A percentile compares a stretch with the other conserved stretches of the same genome.
phyloP scores from a whole-genome alignment of 1,140 invertebrate genomes.

The Paralvinella palmiformis region DNA sequence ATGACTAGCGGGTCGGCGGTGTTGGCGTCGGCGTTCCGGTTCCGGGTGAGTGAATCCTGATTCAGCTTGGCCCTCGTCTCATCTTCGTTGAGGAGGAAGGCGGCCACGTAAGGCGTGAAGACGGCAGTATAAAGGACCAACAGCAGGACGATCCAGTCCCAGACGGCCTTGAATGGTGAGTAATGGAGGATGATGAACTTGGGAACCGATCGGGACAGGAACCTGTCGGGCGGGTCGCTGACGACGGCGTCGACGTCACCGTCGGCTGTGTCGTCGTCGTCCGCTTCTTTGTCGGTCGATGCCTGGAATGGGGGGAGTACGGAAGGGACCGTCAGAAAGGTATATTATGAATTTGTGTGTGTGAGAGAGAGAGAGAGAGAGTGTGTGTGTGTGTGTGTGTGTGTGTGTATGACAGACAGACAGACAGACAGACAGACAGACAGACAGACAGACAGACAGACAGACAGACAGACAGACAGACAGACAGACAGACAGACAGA shows the following conservation, averaged over 20 bases:
- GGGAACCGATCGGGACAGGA: constrained; percentile 16
- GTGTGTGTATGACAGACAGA: too few species aligned
- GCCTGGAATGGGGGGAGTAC: background rate
- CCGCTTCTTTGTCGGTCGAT: constrained; percentile 5
- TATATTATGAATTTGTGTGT: too few species aligned
- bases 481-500: too few species aligned
- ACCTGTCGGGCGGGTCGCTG: background rate
- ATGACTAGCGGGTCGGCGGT: constrained; percentile 46
- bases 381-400: too few species aligned
- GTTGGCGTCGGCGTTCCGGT: constrained; percentile 31
- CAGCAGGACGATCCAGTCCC: constrained; percentile 97
- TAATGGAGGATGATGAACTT: constrained; percentile 86
- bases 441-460: too few species aligned
- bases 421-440: too few species aligned
- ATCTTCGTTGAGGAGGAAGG: constrained; percentile 86
- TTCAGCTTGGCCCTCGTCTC: constrained; percentile 22
- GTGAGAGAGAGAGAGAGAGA: background rate
- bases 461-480: too few species aligned
- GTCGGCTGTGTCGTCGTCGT: background rate
- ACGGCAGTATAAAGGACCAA: constrained; percentile 98
- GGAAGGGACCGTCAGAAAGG: too few species aligned
- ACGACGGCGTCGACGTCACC: background rate
- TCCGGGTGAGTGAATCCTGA: constrained; percentile 30
- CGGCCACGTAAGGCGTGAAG: constrained; percentile 96
- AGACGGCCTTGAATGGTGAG: constrained; percentile 96